Evolutionary conservation across 1,140 invertebrate species (phyloP).

Genomic region (Phocides pigmalion): DNA sequence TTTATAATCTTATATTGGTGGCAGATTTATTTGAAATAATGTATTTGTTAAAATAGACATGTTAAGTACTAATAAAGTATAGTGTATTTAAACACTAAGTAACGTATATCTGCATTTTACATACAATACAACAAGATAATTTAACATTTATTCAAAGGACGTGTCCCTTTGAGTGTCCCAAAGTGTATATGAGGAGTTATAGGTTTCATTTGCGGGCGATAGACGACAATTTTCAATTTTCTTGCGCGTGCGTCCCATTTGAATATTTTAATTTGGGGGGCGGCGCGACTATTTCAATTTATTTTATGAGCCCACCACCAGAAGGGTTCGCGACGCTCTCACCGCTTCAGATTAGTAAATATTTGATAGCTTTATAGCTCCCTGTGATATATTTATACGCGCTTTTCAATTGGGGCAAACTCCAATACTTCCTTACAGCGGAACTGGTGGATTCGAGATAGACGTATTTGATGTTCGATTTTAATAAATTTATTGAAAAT

Average conservation of each 20-base stretch:
- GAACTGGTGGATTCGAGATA: no score
- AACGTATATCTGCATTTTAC: no score
- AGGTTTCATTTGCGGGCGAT: conserved; percentile 83
- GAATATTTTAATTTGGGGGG: conserved; percentile 84
- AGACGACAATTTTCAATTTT: conserved; percentile 84
- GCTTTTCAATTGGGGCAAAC: conserved; percentile 57
- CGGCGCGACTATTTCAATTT: conserved; percentile 83
- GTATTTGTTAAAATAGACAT: no score
- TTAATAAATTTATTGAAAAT: no score
- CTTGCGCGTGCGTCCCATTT: conserved; percentile 83
- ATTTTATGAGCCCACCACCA: conserved; percentile 78
- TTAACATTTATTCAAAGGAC: conserved; percentile 9
- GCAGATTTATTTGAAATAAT: no score
- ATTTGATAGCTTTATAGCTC: conserved; percentile 82
- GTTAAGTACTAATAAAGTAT: no score
- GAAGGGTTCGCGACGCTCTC: conserved; percentile 74
- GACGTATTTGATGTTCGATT: no score
- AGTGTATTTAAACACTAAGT: no score
- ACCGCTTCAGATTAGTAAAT: conserved; percentile 81
- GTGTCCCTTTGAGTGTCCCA: conserved; percentile 44
- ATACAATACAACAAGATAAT: background rate
- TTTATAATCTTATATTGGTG: no score
- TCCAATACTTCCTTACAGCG: conserved; percentile 16
- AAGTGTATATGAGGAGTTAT: conserved; percentile 78
- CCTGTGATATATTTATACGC: conserved; percentile 71